Base-by-base conservation (phyloP, 2,113 vertebrate species). In the Stegostoma tigrinum region DNA sequence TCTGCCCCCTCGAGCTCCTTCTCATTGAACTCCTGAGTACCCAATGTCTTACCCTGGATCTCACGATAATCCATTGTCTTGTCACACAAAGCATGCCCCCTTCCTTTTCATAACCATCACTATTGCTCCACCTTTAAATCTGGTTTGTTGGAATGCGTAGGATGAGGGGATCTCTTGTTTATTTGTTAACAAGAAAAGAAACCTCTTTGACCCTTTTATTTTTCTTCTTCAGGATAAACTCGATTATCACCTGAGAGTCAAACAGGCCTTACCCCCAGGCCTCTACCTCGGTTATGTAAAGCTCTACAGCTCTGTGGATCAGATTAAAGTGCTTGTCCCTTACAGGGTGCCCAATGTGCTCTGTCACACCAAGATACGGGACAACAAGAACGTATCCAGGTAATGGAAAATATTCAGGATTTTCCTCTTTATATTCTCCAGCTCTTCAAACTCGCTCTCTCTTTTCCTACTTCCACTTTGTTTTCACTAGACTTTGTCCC, bases 261-360 rank as follows among this genome's bases (percentile, higher is more conserved):
- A 61, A 23, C 95, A 34, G 64, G 34, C 42, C 66, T 75, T 90
- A 34, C 66, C 85, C 6, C 86, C 95, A 75, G 95, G 95, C 19
- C 95, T 96, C 70, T 96, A 96, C 45, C 95, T 96, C 27, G 95
- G 95, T 2, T 96, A 89, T 21, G 66, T 96, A 2, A 96, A 96
- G 38, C 95, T 96, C 64, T 96, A 42, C 85, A 96, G 95, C 86
- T 96, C 95, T 23, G 95, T 96, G 19, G 95, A 96, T 61, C 95
- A 96, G 85, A 96, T 96, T 64, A 86, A 96, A 64, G 95, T 96
- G 30, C 95, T 96, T 10, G 95, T 96, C 15, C 85, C 95, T 30
- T 23, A 93, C n/a, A 91, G 61, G 68, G 24, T 89, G n/a, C 95
- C 95, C 27, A 96, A 96, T 66, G 30, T 96, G 23, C 85, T 96